These are phyloP conservation scores for Metellina segmentata DNA, from an alignment of 2,888 invertebrate species.

Conservation along the genomic window DNA sequence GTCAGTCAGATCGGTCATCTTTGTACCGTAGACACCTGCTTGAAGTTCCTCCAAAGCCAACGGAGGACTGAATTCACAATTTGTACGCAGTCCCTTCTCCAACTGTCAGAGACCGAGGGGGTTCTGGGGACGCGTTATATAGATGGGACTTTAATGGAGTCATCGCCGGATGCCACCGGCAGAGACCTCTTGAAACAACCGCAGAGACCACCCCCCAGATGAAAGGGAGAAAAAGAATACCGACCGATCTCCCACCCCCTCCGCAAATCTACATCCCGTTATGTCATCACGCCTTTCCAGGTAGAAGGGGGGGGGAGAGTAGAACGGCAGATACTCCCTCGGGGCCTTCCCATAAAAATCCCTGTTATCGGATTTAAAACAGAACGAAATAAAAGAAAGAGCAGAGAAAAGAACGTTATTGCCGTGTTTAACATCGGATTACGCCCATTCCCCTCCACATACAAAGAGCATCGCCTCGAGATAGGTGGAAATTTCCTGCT, in stretches of 20 bases:
- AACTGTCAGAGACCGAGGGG: neutral
- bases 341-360: constrained; percentile 47
- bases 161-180: constrained; percentile 70
- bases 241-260: constrained; percentile 14
- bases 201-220: constrained; percentile 55
- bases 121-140: constrained; percentile 24
- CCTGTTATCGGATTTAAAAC: constrained; percentile 75
- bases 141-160: constrained; percentile 74
- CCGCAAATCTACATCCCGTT: constrained; percentile 75
- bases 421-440: constrained; percentile 75
- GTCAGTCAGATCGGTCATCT: neutral
- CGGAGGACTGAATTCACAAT: neutral
- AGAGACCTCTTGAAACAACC: constrained; percentile 72
- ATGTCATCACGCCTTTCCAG: constrained; percentile 73
- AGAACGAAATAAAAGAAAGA: constrained; percentile 48
- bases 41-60: neutral
- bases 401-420: constrained; percentile 51
- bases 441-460: neutral
- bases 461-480: constrained; percentile 23
- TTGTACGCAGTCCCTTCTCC: constrained; percentile 6
- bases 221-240: constrained; percentile 18
- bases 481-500: constrained; percentile 27
- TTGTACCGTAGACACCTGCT: neutral
- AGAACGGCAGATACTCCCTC: constrained; percentile 12
- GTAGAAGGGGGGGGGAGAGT: neutral